Evolutionary conservation across 2,888 invertebrate genomes (phyloP).

Genomic region (Drosophila borborema): DNA sequence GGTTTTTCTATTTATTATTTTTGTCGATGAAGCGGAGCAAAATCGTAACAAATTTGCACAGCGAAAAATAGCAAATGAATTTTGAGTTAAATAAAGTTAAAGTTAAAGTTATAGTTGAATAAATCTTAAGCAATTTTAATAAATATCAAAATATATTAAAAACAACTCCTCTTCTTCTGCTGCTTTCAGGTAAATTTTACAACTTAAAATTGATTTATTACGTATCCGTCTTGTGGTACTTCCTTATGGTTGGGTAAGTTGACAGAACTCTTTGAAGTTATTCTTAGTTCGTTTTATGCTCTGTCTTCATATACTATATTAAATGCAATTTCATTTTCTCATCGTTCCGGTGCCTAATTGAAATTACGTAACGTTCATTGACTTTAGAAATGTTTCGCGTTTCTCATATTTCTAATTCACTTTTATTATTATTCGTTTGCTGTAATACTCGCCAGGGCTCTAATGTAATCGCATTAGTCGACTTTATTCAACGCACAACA

Average conservation of each 20-base stretch:
- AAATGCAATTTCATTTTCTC: conserved; percentile 76
- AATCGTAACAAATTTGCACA: conserved; percentile 21
- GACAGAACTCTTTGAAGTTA: conserved; percentile 49
- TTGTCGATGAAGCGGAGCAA: conserved; percentile 2
- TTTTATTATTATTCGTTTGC: conserved; percentile 63
- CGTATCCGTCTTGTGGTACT: conserved; percentile 18
- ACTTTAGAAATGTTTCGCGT: conserved; percentile 59
- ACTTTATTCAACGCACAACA: conserved; percentile 60
- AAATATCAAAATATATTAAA: background rate
- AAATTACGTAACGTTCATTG: conserved; percentile 81
- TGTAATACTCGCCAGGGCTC: conserved; percentile 57
- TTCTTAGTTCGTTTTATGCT: conserved; percentile 47
- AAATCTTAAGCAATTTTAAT: background rate
- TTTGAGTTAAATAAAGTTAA: background rate
- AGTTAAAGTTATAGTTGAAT: background rate
- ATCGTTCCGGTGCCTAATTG: conserved; percentile 75
- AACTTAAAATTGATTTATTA: conserved; percentile 3
- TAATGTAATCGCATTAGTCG: conserved; percentile 80
- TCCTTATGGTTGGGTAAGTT: conserved; percentile 56
- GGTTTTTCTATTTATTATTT: background rate
- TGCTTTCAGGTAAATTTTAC: conserved; percentile 48
- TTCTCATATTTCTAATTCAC: conserved; percentile 58
- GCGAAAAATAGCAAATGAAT: background rate
- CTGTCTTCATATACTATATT: conserved; percentile 50
- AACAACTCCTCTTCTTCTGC: background rate